These are phyloP conservation scores for Drosophila kikkawai DNA, from an alignment of 1,140 invertebrate species.

Conservation along the genomic window DNA sequence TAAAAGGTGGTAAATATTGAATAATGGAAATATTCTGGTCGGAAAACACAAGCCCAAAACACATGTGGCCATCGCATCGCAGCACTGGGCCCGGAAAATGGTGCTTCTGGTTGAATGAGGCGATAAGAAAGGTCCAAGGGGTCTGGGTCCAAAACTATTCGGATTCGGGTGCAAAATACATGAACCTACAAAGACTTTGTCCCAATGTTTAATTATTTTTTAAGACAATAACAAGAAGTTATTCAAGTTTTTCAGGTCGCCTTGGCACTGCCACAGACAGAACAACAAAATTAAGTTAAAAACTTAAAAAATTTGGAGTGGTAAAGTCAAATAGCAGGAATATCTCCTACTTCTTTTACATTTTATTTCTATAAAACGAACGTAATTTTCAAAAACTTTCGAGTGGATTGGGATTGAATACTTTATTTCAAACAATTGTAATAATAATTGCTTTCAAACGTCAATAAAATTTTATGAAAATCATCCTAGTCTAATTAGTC, in stretches of 20 bases:
- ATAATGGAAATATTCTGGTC: conserved; percentile 44
- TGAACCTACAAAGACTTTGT: neutral
- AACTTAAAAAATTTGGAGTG: neutral
- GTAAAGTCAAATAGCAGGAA: neutral
- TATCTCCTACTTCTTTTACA: neutral
- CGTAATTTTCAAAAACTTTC: neutral
- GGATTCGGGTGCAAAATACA: conserved; percentile 1
- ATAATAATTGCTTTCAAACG: neutral
- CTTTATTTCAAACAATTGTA: neutral
- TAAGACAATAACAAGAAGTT: too few species aligned
- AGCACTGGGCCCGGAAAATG: too few species aligned
- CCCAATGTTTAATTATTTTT: neutral
- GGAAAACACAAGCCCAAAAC: conserved; percentile 14
- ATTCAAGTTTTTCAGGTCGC: neutral
- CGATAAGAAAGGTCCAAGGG: conserved; percentile 17
- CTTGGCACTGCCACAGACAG: neutral
- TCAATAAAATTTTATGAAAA: neutral
- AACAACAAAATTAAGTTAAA: neutral
- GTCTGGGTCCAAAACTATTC: neutral
- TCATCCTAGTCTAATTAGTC: neutral
- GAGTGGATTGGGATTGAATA: neutral
- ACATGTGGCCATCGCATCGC: conserved; percentile 13
- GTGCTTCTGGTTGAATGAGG: neutral
- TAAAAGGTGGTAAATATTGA: conserved; percentile 55
- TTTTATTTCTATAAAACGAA: neutral